These are phyloP conservation scores for Gavialis gangeticus DNA, from an alignment of 2,113 vertebrate species.

Conservation along the genomic window DNA sequence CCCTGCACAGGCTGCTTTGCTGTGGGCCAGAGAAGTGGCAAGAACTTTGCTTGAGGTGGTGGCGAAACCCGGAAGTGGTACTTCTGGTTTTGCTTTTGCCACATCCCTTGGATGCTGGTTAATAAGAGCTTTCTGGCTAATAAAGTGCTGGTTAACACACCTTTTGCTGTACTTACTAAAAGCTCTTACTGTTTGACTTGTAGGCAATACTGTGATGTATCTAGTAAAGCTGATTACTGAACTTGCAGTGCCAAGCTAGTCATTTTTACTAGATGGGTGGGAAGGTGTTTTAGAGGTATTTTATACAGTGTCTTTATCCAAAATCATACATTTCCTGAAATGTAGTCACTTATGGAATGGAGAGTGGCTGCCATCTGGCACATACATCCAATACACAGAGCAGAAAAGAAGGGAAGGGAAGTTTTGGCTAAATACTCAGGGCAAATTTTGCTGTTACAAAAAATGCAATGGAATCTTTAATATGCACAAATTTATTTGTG, in stretches of 20 bases:
- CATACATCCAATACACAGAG: neutral
- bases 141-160: neutral
- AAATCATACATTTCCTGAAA: neutral
- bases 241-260: neutral
- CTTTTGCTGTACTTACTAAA: neutral
- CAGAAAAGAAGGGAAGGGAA: neutral
- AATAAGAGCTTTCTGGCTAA: too few relatives aligned
- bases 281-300: neutral
- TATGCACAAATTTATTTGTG: neutral
- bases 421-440: neutral
- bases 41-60: too few relatives aligned
- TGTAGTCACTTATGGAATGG: neutral
- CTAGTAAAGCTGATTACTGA: neutral
- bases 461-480: neutral
- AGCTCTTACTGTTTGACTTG: neutral
- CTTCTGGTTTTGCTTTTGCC: too few relatives aligned
- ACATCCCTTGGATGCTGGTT: too few relatives aligned
- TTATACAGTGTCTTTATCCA: neutral
- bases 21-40: too few relatives aligned
- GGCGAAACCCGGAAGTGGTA: too few relatives aligned
- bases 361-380: neutral
- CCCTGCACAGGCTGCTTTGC: too few relatives aligned
- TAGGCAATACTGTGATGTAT: neutral
- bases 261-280: neutral
- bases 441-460: neutral